phyloP scores from a whole-genome alignment of 2,888 invertebrate genomes.

The Trichopria drosophilae region DNA sequence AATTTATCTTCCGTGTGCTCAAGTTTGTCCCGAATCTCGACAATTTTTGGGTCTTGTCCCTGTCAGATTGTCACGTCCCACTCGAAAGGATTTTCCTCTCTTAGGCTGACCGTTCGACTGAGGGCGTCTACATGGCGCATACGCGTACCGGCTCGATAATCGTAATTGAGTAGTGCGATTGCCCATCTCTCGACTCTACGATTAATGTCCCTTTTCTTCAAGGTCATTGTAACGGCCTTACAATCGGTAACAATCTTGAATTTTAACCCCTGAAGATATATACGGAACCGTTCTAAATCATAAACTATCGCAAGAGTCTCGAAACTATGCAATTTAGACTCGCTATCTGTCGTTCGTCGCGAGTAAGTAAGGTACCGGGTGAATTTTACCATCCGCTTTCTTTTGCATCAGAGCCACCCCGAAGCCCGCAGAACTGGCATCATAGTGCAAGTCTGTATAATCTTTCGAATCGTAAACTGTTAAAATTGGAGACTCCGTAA shows the following conservation, averaged over 20 bases:
- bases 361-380: slow-evolving; percentile 45
- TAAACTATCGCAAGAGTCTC: slow-evolving; percentile 37
- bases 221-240: no score
- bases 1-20: slow-evolving; percentile 18
- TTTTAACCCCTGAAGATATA: slow-evolving; percentile 32
- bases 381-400: slow-evolving; percentile 38
- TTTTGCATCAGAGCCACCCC: slow-evolving; percentile 45
- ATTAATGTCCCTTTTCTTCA: no score
- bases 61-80: slow-evolving; percentile 15
- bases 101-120: slow-evolving; percentile 26
- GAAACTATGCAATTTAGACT: slow-evolving; percentile 44
- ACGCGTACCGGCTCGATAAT: slow-evolving; percentile 31
- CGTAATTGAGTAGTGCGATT: slow-evolving; percentile 35
- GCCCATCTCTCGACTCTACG: slow-evolving; percentile 43
- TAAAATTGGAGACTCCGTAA: slow-evolving; percentile 38
- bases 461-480: slow-evolving; percentile 41
- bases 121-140: slow-evolving; percentile 43
- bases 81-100: slow-evolving; percentile 21
- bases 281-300: slow-evolving; percentile 37
- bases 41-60: background rate
- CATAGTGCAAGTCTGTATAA: slow-evolving; percentile 47
- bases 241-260: slow-evolving; percentile 7
- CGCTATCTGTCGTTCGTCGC: slow-evolving; percentile 38
- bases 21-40: slow-evolving; percentile 26
- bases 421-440: slow-evolving; percentile 45